Conservation (phyloP, 2,888 invertebrate species). For the Capitulum mitella region DNA sequence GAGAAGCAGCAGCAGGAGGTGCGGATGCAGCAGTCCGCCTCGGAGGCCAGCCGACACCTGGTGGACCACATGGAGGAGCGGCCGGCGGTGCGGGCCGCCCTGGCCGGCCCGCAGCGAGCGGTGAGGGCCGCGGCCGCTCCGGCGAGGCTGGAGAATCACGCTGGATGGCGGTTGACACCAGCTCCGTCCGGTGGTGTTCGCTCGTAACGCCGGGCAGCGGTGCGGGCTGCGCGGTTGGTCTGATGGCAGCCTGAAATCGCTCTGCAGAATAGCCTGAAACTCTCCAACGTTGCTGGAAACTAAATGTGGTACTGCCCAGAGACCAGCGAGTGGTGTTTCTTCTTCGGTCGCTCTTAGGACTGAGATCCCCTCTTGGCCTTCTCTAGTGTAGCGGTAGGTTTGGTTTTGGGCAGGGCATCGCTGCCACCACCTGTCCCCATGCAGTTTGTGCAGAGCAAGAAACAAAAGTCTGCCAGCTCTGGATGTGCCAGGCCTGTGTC, state of each 20-base stretch:
- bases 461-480: background rate
- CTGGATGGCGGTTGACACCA: no score
- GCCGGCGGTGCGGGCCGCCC: background rate
- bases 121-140: background rate
- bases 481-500: background rate
- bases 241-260: background rate
- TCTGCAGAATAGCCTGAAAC: no score
- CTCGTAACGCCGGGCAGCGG: background rate
- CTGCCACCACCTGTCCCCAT: no score
- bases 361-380: no score
- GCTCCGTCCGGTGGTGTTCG: no score
- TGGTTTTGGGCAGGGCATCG: no score
- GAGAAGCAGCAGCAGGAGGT: conserved; percentile 9
- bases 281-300: no score
- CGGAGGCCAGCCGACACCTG: background rate
- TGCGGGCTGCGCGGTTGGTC: background rate
- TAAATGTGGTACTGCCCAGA: no score
- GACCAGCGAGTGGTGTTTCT: no score
- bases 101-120: background rate
- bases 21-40: background rate
- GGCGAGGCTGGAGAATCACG: background rate
- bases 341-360: no score
- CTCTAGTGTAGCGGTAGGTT: no score
- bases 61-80: background rate
- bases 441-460: no score